Evolutionary conservation across 2,797 vertebrate genomes (phyloP).

Genomic region (Rhynchotus rufescens): DNA sequence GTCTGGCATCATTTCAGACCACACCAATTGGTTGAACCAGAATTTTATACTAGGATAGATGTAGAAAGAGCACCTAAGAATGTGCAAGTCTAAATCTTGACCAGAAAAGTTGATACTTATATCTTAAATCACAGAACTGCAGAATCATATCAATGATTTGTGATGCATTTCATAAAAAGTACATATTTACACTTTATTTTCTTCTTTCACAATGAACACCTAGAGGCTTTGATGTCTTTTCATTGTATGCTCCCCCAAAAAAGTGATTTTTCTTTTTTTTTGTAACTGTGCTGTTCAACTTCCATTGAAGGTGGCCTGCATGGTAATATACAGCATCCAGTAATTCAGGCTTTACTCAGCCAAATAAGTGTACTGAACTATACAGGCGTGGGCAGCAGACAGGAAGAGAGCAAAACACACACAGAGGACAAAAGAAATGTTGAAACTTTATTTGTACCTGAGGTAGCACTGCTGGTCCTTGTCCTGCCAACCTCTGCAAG

Average conservation of each 20-base stretch:
- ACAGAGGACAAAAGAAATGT: background rate
- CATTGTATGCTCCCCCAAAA: background rate
- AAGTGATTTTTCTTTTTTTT: background rate
- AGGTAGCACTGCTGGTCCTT: constrained; percentile 95
- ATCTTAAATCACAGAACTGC: background rate
- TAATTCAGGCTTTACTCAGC: background rate
- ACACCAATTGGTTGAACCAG: background rate
- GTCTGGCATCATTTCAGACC: background rate
- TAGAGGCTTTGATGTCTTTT: background rate
- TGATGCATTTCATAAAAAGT: background rate
- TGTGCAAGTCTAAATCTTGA: background rate
- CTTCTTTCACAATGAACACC: background rate
- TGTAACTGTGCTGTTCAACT: background rate
- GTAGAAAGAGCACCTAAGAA: background rate
- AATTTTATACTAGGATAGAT: background rate
- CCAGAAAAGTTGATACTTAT: background rate
- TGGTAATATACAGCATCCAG: background rate
- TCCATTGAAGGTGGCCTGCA: background rate
- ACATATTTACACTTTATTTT: constrained; percentile 6
- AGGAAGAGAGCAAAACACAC: background rate
- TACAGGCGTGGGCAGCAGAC: background rate
- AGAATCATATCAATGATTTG: background rate
- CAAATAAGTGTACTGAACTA: background rate
- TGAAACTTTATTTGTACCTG: constrained; percentile 84
- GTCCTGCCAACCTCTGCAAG: constrained; percentile 95